Evolutionary conservation across 2,113 vertebrate genomes (phyloP), one percentile per base, ranked within the genome.

Genomic region (Ochotona curzoniae): DNA sequence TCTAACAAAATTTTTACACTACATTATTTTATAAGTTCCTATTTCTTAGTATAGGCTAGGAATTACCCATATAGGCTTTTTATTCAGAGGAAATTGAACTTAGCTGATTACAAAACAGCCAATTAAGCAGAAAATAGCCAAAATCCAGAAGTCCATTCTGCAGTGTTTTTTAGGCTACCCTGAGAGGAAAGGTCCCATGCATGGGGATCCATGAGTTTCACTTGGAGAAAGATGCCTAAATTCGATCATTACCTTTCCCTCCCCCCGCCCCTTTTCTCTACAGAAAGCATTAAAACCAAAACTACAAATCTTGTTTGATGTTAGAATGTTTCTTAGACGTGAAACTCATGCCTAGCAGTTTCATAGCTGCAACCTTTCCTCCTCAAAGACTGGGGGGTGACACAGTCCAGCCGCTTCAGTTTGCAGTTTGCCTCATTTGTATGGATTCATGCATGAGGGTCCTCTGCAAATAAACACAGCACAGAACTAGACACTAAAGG

Each of bases 391-490:
- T 76, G 70, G 49, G 21, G 57, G 93, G 75, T 32, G 51, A 93
- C 66, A 67, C 15, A 91, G 89, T 93, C 83, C 89, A 90, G 54
- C 25, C 51, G 87, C 90, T 95, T 94, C 49, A 44, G 38, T 44
- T 44, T 90, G 94, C 49, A 91, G 63, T 80, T 90, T 95, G 89
- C 87, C 87, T 92, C 38, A 92, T 89, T 97, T 97, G 91, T 81
- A 96, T 18, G 8, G 64, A 95, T 93, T 73, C 75, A 96, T 85
- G 95, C 96, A 79, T 69, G 78, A 97, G 94, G 94, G 61, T 86
- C 76, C 47, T 85, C 26, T 93, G 95, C 70, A 96, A 97, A 98
- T 95, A 95, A 97, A 97, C 75, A 87, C 69, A 89, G 30, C 51
- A 89, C 67, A 93, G 97, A 97, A 75, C 75, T 61, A 94, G 91